Evolutionary conservation across 2,888 invertebrate genomes (phyloP), one percentile per base, ranked within the genome.

Genomic region (Lingula anatina): DNA sequence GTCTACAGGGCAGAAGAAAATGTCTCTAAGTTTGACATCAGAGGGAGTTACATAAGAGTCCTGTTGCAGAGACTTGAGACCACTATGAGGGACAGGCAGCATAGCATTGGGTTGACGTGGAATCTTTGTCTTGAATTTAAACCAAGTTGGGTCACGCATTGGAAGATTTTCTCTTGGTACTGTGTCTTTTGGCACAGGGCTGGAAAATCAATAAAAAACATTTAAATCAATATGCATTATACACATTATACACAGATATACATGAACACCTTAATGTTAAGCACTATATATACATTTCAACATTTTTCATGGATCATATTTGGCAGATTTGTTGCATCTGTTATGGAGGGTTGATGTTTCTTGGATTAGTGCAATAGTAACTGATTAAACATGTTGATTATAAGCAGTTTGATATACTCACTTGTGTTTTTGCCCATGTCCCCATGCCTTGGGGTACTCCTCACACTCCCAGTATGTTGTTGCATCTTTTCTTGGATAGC

Each of bases 391-490:
- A 18, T 7, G 9, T 12, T 15, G 20, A 39, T 25, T 26, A n/a
- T n/a, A n/a, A n/a, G n/a, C n/a, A n/a, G n/a, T 15, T 46, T 21
- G 21, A n/a, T 23, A 9, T 25, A 54, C 67, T 62, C 57, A 75
- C 75, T 75, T 75, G 47, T 70, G 61, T 49, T 73, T 69, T 23
- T 65, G 54, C 1, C 75, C 75, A 64, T 70, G 69, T 12, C 76
- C 76, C 73, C 71, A 73, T 5, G 73, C 65, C 56, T 75, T 76
- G 0, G 74, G 70, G 54, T 74, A 75, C 35, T 75, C 72, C 54
- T 76, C 75, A 62, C 75, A 74, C 47, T 74, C 68, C 75, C 75
- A 76, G 54, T 70, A 73, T 1, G 76, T 76, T 21, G 75, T 64
- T 3, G 71, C 61, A 59, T 75, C 71, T 60, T 76, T 76, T 60